Evolutionary conservation across 2,888 invertebrate species (phyloP).

Genomic region (Polyommatus icarus): DNA sequence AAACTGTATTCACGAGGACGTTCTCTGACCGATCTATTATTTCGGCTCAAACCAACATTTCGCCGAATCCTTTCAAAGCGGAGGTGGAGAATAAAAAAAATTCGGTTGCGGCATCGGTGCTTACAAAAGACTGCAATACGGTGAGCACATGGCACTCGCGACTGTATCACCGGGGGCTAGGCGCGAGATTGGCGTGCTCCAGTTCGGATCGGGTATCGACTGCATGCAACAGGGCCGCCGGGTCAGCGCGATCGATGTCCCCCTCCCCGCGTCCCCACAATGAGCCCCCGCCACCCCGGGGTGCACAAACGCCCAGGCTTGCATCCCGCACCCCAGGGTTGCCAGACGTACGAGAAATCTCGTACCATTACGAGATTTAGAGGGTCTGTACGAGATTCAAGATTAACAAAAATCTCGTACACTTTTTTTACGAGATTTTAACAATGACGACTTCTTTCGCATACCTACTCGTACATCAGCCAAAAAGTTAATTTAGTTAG

Average conservation of each 20-base stretch:
- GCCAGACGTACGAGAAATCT: no score
- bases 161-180: not conserved
- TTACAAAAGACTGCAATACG: constrained; percentile 13
- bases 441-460: no score
- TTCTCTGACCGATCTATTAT: not conserved
- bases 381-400: no score
- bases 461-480: no score
- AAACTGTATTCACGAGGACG: not conserved
- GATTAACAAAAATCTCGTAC: no score
- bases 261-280: not conserved
- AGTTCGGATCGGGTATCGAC: not conserved
- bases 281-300: not conserved
- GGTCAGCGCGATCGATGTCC: not conserved
- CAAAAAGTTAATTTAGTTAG: no score
- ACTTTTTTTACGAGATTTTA: no score
- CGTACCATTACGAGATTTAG: no score
- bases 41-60: not conserved
- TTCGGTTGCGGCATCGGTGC: constrained; percentile 1
- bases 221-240: constrained; percentile 29
- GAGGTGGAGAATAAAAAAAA: not conserved
- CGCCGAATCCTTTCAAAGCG: constrained; percentile 1
- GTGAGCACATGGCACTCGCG: not conserved
- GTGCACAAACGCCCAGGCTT: not conserved
- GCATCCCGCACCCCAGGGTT: not conserved
- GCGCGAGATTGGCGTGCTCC: constrained; percentile 9